phyloP scores from a whole-genome alignment of 2,888 invertebrate genomes.

The Sphecodes monilicornis region DNA sequence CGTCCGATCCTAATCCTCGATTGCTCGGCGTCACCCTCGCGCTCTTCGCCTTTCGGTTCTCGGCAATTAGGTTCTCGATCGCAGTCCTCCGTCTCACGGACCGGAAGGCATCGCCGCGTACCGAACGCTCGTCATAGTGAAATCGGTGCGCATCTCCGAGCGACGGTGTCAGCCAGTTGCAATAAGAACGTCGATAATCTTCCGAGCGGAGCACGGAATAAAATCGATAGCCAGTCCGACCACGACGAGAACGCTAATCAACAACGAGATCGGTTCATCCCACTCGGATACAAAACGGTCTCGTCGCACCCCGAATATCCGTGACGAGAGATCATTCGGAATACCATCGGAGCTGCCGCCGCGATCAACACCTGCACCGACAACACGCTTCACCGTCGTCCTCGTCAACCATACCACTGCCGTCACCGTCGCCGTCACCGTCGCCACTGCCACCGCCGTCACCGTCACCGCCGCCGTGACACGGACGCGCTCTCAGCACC shows the following conservation, averaged over 20 bases:
- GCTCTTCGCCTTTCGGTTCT: too few species aligned
- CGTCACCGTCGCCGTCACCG: conserved; percentile 5
- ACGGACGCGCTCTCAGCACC: not conserved
- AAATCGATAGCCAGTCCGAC: conserved; percentile 1
- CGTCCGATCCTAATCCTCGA: too few species aligned
- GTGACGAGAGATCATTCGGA: not conserved
- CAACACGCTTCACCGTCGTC: conserved; percentile 12
- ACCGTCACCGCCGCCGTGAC: not conserved
- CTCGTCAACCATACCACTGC: conserved; percentile 16
- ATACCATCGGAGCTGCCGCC: not conserved
- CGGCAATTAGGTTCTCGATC: too few species aligned
- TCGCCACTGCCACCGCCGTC: not conserved
- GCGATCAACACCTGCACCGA: conserved; percentile 2
- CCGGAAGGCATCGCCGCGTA: not conserved
- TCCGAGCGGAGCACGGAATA: not conserved
- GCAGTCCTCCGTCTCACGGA: not conserved
- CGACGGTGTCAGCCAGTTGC: not conserved
- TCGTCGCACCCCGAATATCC: not conserved
- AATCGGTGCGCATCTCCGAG: conserved; percentile 4
- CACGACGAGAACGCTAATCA: not conserved
- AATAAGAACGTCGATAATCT: not conserved
- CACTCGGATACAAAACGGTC: not conserved
- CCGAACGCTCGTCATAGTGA: not conserved
- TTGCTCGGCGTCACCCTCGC: too few species aligned
- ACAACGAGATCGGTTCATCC: not conserved